Conservation (phyloP, 2,797 vertebrate species). For the Sebastes minor region DNA sequence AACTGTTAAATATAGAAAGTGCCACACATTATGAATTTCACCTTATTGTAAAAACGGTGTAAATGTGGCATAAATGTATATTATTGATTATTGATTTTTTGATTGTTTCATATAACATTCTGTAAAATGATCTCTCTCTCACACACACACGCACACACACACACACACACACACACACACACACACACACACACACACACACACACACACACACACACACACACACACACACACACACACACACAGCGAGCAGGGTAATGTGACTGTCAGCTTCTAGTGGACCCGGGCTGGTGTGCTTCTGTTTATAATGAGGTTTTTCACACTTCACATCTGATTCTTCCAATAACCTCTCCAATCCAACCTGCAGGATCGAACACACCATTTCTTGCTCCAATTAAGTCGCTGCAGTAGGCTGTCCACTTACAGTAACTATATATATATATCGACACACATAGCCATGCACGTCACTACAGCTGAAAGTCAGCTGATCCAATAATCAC, state of each 20-base stretch:
- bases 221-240: neutral
- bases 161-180: neutral
- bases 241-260: neutral
- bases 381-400: constrained; percentile 49
- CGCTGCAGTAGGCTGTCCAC: neutral
- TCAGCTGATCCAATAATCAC: constrained; percentile 28
- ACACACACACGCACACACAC: neutral
- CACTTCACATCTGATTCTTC: constrained; percentile 31
- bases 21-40: too few species aligned
- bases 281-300: constrained; percentile 69
- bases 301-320: constrained; percentile 75
- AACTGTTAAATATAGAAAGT: neutral
- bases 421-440: neutral
- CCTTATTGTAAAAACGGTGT: too few species aligned
- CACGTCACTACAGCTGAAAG: constrained; percentile 5
- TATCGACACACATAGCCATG: neutral
- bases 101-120: neutral
- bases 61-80: too few species aligned
- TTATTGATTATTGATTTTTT: neutral
- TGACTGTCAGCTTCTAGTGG: constrained; percentile 62
- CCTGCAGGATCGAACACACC: constrained; percentile 19
- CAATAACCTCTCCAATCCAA: constrained; percentile 19
- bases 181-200: neutral
- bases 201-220: neutral
- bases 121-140: neutral